These are phyloP conservation scores for Polyodon spathula DNA, from an alignment of 2,113 vertebrate genomes.

Conservation along the genomic window DNA sequence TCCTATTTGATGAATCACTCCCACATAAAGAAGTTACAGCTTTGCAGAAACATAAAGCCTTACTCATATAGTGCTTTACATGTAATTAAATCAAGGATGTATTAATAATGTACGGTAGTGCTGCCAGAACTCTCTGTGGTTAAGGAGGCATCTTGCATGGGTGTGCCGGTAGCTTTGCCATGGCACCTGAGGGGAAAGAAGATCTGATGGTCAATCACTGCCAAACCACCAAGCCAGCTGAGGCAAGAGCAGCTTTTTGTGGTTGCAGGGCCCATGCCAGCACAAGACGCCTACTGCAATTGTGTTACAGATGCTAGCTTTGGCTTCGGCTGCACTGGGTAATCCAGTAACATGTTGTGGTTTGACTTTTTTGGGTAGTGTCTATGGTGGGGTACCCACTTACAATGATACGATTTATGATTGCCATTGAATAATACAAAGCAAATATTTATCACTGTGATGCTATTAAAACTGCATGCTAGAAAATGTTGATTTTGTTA, in stretches of 20 bases:
- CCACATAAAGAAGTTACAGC: too few species aligned
- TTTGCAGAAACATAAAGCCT: not conserved
- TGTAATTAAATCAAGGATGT: not conserved
- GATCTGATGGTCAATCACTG: slow-evolving; percentile 24
- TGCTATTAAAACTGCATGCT: too few species aligned
- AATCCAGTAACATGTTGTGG: slow-evolving; percentile 1
- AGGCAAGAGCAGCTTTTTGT: slow-evolving; percentile 42
- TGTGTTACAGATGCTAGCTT: slow-evolving; percentile 51
- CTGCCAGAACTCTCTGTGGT: not conserved
- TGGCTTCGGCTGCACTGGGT: slow-evolving; percentile 23
- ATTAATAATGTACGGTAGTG: not conserved
- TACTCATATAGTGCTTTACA: not conserved
- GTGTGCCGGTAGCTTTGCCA: slow-evolving; percentile 42
- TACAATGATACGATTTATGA: too few species aligned
- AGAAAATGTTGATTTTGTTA: too few species aligned
- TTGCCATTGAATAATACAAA: too few species aligned
- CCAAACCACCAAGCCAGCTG: slow-evolving; percentile 53
- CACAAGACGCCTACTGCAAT: slow-evolving; percentile 41
- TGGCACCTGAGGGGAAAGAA: slow-evolving; percentile 41
- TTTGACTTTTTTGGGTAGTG: not conserved
- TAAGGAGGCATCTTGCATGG: slow-evolving; percentile 26
- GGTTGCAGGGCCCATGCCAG: slow-evolving; percentile 52
- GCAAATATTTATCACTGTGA: too few species aligned
- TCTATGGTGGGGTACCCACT: too few species aligned
- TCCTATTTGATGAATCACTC: too few species aligned